These are phyloP conservation scores for Cyprinodon variegatus DNA, from an alignment of 2,113 vertebrate species.

Conservation along the genomic window DNA sequence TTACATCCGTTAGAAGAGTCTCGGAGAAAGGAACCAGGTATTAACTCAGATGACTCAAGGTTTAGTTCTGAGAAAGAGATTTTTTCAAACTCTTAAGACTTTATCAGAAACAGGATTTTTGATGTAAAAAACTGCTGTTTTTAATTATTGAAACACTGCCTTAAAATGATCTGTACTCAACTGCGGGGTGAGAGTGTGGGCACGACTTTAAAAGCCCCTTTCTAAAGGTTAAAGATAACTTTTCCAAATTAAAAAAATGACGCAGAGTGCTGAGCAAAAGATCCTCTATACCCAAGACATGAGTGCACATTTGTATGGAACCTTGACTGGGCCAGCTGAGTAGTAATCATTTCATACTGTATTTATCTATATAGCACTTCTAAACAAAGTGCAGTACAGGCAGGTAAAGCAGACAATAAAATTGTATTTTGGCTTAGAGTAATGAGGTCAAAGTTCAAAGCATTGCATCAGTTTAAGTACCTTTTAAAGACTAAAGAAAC, in stretches of 20 bases:
- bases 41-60: not conserved
- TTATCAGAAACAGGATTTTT: not conserved
- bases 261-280: not conserved
- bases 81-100: not conserved
- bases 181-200: not conserved
- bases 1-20: conserved; percentile 4
- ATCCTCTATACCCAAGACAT: not conserved
- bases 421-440: not conserved
- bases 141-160: not conserved
- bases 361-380: too few species aligned
- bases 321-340: not conserved
- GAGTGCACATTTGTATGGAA: too few species aligned
- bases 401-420: not conserved
- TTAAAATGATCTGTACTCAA: not conserved
- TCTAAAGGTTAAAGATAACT: not conserved
- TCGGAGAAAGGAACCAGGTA: conserved; percentile 7
- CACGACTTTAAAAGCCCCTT: not conserved
- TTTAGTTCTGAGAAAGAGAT: not conserved
- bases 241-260: not conserved
- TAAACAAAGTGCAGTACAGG: too few species aligned
- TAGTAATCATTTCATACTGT: too few species aligned
- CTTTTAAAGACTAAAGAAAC: too few species aligned
- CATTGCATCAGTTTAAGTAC: too few species aligned
- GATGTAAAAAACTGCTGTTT: not conserved
- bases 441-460: not conserved